These are phyloP conservation scores for Papilio polytes DNA, from an alignment of 1,140 invertebrate species.

Conservation along the genomic window DNA sequence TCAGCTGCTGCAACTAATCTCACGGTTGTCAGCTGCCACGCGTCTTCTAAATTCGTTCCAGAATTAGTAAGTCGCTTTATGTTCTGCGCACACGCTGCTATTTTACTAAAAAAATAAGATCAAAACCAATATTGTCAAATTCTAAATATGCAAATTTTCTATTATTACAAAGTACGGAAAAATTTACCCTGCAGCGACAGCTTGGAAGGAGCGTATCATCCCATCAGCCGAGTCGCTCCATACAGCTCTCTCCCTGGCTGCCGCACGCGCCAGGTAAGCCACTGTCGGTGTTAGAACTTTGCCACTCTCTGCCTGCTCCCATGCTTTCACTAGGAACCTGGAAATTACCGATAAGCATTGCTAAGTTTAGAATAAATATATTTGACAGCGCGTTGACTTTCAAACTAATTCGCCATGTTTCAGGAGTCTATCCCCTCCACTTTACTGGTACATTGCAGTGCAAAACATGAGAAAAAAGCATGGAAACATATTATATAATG, in stretches of 20 bases:
- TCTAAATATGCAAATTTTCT: no score
- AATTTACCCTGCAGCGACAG: slow-evolving; percentile 88
- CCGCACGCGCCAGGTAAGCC: slow-evolving; percentile 84
- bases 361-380: background rate
- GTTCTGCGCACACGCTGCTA: slow-evolving; percentile 86
- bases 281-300: slow-evolving; percentile 87
- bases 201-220: slow-evolving; percentile 87
- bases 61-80: slow-evolving; percentile 85
- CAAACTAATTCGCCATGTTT: no score
- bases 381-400: no score
- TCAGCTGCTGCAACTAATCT: slow-evolving; percentile 90
- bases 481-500: no score
- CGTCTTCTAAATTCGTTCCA: slow-evolving; percentile 88
- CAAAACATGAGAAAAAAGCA: background rate
- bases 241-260: slow-evolving; percentile 63
- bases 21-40: slow-evolving; percentile 92
- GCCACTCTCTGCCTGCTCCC: slow-evolving; percentile 86
- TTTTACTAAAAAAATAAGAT: slow-evolving; percentile 84
- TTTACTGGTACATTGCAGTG: no score
- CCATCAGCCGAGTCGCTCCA: slow-evolving; percentile 87
- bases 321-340: slow-evolving; percentile 88
- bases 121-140: no score
- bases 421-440: no score
- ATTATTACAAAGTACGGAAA: background rate
- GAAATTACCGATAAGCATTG: slow-evolving; percentile 8